Evolutionary conservation across 2,888 invertebrate genomes (phyloP).

Genomic region (Sphecodes monilicornis): DNA sequence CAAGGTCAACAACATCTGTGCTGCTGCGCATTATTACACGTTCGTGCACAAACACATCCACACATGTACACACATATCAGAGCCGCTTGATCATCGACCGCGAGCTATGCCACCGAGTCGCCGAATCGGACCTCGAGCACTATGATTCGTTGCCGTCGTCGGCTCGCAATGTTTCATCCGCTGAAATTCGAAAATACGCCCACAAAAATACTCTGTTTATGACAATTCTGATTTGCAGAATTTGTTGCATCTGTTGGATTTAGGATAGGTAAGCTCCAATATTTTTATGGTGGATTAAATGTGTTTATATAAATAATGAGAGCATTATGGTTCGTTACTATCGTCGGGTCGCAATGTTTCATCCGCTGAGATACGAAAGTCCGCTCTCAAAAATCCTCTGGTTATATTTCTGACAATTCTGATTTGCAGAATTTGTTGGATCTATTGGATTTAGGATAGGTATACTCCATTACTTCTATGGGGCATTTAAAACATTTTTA

Average conservation of each 20-base stretch:
- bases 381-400: neutral
- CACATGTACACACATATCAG: neutral
- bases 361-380: neutral
- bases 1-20: slow-evolving; percentile 80
- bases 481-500: too few relatives aligned
- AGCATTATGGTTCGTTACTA: neutral
- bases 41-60: neutral
- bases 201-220: neutral
- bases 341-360: neutral
- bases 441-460: too few relatives aligned
- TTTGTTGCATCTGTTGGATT: too few relatives aligned
- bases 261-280: too few relatives aligned
- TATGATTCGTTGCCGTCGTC: neutral
- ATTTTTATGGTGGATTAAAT: too few relatives aligned
- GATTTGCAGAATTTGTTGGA: too few relatives aligned
- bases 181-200: neutral
- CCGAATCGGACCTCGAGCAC: neutral
- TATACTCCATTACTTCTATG: too few relatives aligned
- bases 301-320: too few relatives aligned
- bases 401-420: neutral
- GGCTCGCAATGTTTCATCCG: neutral
- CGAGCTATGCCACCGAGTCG: neutral
- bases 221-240: too few relatives aligned
- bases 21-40: slow-evolving; percentile 75
- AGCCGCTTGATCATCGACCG: slow-evolving; percentile 53